Percentiles rank a stretch among this genome's conserved stretches.
Conservation (phyloP, 2,797 vertebrate species). For the Propithecus perrieri region DNA sequence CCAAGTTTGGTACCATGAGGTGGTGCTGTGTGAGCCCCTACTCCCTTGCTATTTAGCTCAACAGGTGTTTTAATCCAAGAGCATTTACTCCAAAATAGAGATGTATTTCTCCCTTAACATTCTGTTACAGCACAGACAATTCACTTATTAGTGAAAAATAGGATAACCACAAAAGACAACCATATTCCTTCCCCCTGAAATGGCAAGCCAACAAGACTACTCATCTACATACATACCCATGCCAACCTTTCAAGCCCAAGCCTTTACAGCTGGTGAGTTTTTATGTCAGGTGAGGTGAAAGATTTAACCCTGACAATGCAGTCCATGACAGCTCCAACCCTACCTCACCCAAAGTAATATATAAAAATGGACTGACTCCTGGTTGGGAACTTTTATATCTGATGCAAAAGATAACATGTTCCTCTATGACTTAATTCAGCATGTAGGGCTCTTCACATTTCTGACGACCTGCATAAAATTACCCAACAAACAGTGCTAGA, state of each 20-base stretch:
- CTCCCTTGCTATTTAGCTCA: not conserved
- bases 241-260: not conserved
- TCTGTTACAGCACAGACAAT: not conserved
- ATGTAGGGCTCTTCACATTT: not conserved
- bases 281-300: not conserved
- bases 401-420: constrained; percentile 39
- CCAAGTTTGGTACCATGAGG: not conserved
- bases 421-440: not conserved
- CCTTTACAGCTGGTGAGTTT: not conserved
- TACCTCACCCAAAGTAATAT: not conserved
- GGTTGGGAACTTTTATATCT: constrained; percentile 4
- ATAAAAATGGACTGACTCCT: not conserved
- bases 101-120: not conserved
- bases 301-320: not conserved
- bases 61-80: not conserved
- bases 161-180: not conserved
- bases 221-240: not conserved
- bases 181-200: not conserved
- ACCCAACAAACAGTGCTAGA: not conserved
- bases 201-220: not conserved
- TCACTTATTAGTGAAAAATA: not conserved
- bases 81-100: constrained; percentile 13
- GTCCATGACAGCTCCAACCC: not conserved
- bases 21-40: not conserved
- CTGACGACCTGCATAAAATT: constrained; percentile 4